A percentile compares a stretch with the other conserved stretches of the same genome.
These are phyloP conservation scores for Chamaetylas fuelleborni DNA, from an alignment of 2,113 vertebrate genomes.

Conservation along the genomic window DNA sequence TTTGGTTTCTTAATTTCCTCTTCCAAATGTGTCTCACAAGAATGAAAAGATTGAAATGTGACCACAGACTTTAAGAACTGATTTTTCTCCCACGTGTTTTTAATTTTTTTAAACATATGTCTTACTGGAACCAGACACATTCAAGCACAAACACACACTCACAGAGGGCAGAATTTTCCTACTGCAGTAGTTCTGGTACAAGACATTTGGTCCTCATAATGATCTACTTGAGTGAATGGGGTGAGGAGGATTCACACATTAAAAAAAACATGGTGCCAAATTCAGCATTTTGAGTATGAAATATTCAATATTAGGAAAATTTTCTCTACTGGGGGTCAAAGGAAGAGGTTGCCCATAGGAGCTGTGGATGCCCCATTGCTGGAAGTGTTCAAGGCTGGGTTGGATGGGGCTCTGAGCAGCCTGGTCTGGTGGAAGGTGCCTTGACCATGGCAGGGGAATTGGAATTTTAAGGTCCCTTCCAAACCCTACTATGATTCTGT, in stretches of 20 bases:
- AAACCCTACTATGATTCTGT: neutral
- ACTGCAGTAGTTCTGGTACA: neutral
- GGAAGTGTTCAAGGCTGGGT: neutral
- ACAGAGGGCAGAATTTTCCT: neutral
- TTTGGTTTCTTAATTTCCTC: conserved; percentile 43
- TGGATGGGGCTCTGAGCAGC: neutral
- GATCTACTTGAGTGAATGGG: neutral
- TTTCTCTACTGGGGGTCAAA: neutral
- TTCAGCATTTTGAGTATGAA: neutral
- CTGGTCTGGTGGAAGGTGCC: neutral
- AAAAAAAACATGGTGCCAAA: neutral
- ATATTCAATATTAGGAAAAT: neutral
- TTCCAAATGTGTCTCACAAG: neutral
- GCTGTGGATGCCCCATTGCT: neutral
- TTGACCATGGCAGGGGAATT: neutral
- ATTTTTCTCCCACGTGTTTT: neutral
- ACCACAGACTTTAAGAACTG: neutral
- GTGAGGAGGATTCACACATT: neutral
- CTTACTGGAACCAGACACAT: neutral
- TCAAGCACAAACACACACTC: neutral
- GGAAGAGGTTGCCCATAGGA: neutral
- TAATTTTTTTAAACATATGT: neutral
- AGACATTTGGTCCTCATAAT: neutral
- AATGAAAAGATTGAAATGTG: conserved; percentile 1
- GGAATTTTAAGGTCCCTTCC: neutral